Base-by-base conservation (phyloP, 2,113 vertebrate genomes). In the Podocnemis expansa region DNA sequence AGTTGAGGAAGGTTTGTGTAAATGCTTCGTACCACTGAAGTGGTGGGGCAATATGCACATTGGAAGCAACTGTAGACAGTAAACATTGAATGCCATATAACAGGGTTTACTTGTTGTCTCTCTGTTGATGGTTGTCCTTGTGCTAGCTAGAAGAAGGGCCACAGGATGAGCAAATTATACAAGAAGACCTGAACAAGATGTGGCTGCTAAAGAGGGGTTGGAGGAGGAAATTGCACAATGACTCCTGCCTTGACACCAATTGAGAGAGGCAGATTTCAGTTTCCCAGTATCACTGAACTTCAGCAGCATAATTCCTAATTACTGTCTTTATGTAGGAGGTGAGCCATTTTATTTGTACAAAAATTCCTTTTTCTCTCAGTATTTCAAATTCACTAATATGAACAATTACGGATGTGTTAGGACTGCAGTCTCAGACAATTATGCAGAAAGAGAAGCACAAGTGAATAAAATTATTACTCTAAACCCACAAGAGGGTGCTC, bases 401-500 rank as follows among this genome's bases (percentile, higher is more conserved):
- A 47, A 1, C 16, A 55, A 1, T 2, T 2, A 52, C 11, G 52
- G 45, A 63, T 9, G 88, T 67, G 86, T 67, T 31, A 89, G 47
- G 82, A 21, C 4, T 11, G 52, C 34, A 60, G 27, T 45, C 89
- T 82, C 1, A 78, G 27, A 91, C 41, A 84, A 10, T 11, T 14
- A 0, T 34, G 79, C 58, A 13, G 29, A 89, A 83, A 25, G 12
- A 2, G 31, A 82, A 51, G 10, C 0, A 52, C 5, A 80, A 41
- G 12, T 47, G 25, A 58, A 75, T 22, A 78, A 34, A 89, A 22
- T 1, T 81, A 81, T 22, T 89, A 17, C 12, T 88, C 41, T 84
- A 25, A 31, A 1, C 76, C 95, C 98, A 96, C 96, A 95, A 97
- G 97, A 95, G 97, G 97, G 97, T 67, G 95, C 11, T 34, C 89